phyloP scores from a whole-genome alignment of 2,888 invertebrate genomes.

The Marasmarcha lunaedactyla region DNA sequence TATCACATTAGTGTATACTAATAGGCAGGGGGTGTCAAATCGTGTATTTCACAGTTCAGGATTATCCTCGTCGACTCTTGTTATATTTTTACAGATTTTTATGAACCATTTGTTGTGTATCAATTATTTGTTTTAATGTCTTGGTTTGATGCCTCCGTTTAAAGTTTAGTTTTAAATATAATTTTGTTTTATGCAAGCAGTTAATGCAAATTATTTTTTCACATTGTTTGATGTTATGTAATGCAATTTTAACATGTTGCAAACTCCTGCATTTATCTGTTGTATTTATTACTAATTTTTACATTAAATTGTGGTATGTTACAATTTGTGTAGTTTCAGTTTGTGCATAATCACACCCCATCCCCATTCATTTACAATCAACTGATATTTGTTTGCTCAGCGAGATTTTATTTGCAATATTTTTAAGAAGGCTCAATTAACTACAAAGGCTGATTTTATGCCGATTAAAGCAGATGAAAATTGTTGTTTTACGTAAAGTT shows the following conservation, averaged over 20 bases:
- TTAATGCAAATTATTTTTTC: constrained; percentile 69
- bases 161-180: constrained; percentile 64
- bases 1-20: constrained; percentile 67
- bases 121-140: constrained; percentile 59
- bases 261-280: constrained; percentile 76
- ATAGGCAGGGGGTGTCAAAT: constrained; percentile 69
- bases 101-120: constrained; percentile 65
- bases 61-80: constrained; percentile 34
- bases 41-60: constrained; percentile 50
- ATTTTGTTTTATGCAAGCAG: constrained; percentile 69
- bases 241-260: constrained; percentile 71
- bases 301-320: constrained; percentile 81
- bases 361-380: constrained; percentile 27
- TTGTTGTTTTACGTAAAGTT: no score
- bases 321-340: constrained; percentile 70
- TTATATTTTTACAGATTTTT: constrained; percentile 65
- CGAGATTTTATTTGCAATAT: background rate
- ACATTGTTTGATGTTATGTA: constrained; percentile 72
- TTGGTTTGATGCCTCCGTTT: constrained; percentile 71
- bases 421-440: no score
- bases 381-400: background rate
- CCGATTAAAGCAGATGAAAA: no score
- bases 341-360: constrained; percentile 43
- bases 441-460: no score
- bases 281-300: constrained; percentile 79